Conservation (phyloP, 1,140 invertebrate species). For the Mactra quadrangularis region DNA sequence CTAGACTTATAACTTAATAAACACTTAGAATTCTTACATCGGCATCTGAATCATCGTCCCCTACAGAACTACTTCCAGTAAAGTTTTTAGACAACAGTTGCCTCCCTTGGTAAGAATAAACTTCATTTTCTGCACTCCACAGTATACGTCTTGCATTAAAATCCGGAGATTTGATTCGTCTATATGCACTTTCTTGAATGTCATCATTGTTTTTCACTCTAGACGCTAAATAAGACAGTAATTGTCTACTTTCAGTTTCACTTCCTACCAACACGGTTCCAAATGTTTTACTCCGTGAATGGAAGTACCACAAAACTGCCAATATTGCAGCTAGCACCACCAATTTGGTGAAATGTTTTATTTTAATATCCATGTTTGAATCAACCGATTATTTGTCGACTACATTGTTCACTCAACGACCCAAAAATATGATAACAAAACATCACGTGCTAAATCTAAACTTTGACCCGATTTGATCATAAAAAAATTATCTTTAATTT, state of each 20-base stretch:
- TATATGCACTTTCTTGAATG: constrained; percentile 6
- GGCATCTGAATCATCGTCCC: constrained; percentile 8
- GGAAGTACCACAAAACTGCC: constrained; percentile 28
- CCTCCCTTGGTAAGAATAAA: not conserved
- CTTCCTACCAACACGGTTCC: constrained; percentile 21
- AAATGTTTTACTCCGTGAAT: constrained; percentile 5
- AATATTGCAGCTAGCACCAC: constrained; percentile 21
- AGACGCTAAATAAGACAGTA: not conserved
- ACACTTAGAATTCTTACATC: constrained; percentile 40
- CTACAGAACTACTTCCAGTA: not conserved
- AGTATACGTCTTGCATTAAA: not conserved
- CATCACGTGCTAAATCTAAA: no score
- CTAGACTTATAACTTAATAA: no score
- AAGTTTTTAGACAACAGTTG: not conserved
- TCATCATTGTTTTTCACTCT: not conserved
- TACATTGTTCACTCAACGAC: no score
- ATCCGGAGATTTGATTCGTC: not conserved
- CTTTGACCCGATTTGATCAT: no score
- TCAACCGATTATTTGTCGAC: no score
- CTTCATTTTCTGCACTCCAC: not conserved
- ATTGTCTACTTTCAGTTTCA: constrained; percentile 49
- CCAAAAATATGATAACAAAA: no score
- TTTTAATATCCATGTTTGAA: constrained; percentile 21
- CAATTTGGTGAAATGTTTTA: constrained; percentile 38
- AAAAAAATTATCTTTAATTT: no score